Base-by-base conservation (phyloP, 2,113 vertebrate species). In the Microcebus ravelobensis region DNA sequence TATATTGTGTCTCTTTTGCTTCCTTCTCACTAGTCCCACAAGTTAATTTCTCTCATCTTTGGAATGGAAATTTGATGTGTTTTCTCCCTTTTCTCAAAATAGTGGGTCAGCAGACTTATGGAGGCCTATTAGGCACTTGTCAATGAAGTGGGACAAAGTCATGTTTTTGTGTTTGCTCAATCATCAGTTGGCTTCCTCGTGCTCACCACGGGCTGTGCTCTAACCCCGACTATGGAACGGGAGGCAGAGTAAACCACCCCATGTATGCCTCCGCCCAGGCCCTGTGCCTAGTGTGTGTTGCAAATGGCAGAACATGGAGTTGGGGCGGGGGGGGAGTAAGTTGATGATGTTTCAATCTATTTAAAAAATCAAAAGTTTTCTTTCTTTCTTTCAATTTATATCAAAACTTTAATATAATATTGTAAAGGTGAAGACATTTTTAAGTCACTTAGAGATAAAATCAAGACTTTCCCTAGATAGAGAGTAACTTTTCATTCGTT, bases 131-230 rank as follows among this genome's bases (percentile, higher is more conserved):
- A 50, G 12, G 17, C 70, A n/a, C 15, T 29, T 45, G 77, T 10
- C 31, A 81, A 21, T 50, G 10, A 90, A 91, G 13, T 52, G 14
- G 14, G 39, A 73, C 13, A 67, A 81, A 83, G 50, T 80, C 11
- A 6, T 87, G 67, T 88, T 94, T 94, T 77, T 81, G 39, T 96
- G 74, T 85, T 98, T 20, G 77, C 42, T 79, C 48, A 67, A 34
- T 90, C 80, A 79, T 67, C 25, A 12, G 61, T 29, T 63, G 25
- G 10, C 11, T 63, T 63, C 27, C 27, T 63, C 4, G 0, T 29
- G 61, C 59, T 61, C 25, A 3, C 23, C 9, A 11, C 10, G 27
- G 59, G 59, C 59, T 27, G 59, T 27, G 23, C 61, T 29, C 27
- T 29, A 4, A 27, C 27, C 10, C 61, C 4, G 4, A 63, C 59